Evolutionary conservation across 2,797 vertebrate genomes (phyloP).

Genomic region (Oryzias sinensis): DNA sequence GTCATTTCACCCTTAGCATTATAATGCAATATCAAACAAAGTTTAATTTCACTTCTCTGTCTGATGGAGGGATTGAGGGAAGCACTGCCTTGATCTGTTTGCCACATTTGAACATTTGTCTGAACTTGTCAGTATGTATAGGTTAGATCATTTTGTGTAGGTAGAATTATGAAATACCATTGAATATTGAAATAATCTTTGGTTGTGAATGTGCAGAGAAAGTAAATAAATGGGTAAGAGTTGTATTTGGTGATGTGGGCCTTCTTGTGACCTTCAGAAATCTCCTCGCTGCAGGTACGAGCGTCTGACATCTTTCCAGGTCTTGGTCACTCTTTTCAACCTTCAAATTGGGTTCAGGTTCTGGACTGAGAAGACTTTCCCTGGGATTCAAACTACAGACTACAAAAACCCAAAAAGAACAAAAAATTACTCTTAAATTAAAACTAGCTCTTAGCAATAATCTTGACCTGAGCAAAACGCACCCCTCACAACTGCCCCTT

Average conservation of each 20-base stretch:
- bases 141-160: conserved; percentile 69
- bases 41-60: conserved; percentile 55
- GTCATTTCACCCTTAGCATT: conserved; percentile 72
- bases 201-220: conserved; percentile 78
- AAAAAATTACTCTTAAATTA: background rate
- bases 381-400: background rate
- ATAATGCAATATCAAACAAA: conserved; percentile 69
- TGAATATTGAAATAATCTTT: conserved; percentile 66
- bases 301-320: background rate
- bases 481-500: too few relatives aligned
- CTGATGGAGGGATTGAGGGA: conserved; percentile 41
- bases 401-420: too few relatives aligned
- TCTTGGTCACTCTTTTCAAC: background rate
- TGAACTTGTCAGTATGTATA: conserved; percentile 67
- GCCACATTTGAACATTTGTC: conserved; percentile 70
- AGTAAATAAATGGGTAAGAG: conserved; percentile 73
- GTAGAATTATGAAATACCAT: conserved; percentile 63
- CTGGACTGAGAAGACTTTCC: too few relatives aligned
- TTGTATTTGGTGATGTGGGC: conserved; percentile 34
- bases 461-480: too few relatives aligned
- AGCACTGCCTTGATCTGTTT: conserved; percentile 70
- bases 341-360: too few relatives aligned
- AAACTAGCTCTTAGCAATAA: background rate
- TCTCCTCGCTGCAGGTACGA: background rate
- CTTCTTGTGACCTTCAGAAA: conserved; percentile 25